Evolutionary conservation across 2,113 vertebrate species (phyloP), one percentile per base, ranked within the genome.

Genomic region (Eurypyga helias): DNA sequence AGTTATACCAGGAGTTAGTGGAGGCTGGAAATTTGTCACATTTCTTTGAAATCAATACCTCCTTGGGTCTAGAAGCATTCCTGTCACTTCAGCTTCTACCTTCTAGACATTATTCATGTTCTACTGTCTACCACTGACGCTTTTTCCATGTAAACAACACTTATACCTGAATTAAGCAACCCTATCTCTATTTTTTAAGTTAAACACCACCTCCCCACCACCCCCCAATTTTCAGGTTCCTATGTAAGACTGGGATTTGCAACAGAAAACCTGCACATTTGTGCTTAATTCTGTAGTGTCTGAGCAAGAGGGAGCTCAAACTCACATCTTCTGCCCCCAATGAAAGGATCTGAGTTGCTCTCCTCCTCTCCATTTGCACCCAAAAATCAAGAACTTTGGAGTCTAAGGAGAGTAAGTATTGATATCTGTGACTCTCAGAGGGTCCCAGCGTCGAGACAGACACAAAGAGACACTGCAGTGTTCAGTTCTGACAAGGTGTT

Each of bases 41-140:
- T 23, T 38, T 82, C 77, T 70, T 95, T 92, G 77, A 82, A 69
- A 87, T 91, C 83, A 89, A 28, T 72, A 84, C 33, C 23, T 84
- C 17, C 2, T 1, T 84, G 69, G 8, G 17, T 45, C 31, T 69
- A 65, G 73, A 84, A 82, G 55, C 3, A 6, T 38, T 65, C 6
- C 1, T 5, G 36, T 24, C 4, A 2, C 26, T 81, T 49, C 45
- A 92, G 41, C 28, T 75, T 69, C 43, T 73, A 2, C 28, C 33
- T 91, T 81, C 29, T 36, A 7, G 10, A 64, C 12, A 13, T 52
- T 75, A 13, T 48, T 71, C 57, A 60, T 82, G 28, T 52, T 12
- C 52, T 61, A 7, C 9, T 46, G 15, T 46, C 33, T 52, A 3
- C 24, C 33, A 6, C 21, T 86, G 58, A 23, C 23, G 31, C 10